phyloP scores from a whole-genome alignment of 2,888 invertebrate species.

The Ormyrus labotus region DNA sequence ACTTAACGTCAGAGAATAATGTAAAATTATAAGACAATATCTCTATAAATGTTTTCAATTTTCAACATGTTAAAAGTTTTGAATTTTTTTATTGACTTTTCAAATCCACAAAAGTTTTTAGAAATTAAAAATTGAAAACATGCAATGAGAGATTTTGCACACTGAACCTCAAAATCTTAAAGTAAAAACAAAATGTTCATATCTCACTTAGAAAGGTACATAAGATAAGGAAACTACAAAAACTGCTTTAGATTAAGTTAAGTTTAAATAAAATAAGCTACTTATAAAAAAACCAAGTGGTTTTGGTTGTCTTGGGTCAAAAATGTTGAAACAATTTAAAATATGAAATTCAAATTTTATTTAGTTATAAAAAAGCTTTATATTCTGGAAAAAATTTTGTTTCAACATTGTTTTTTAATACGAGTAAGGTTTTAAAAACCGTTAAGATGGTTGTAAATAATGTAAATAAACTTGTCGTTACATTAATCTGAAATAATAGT shows the following conservation, averaged over 20 bases:
- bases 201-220: conserved; percentile 27
- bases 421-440: conserved; percentile 49
- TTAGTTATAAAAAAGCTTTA: conserved; percentile 20
- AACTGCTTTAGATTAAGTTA: conserved; percentile 52
- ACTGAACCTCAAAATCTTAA: no score
- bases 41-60: no score
- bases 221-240: conserved; percentile 39
- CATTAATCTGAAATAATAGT: conserved; percentile 61
- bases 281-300: conserved; percentile 39
- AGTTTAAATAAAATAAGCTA: conserved; percentile 45
- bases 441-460: conserved; percentile 70
- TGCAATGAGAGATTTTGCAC: no score
- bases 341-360: conserved; percentile 31
- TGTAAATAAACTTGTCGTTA: conserved; percentile 72
- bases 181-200: conserved; percentile 18
- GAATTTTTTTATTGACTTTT: no score
- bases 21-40: no score
- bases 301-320: conserved; percentile 29
- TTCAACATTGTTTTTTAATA: conserved; percentile 49
- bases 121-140: no score
- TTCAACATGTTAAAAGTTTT: no score
- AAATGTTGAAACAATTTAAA: conserved; percentile 52
- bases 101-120: no score
- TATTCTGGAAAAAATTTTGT: conserved; percentile 40
- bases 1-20: conserved; percentile 19